Conservation (phyloP, 2,113 vertebrate species). For the Oncorhynchus nerka region DNA sequence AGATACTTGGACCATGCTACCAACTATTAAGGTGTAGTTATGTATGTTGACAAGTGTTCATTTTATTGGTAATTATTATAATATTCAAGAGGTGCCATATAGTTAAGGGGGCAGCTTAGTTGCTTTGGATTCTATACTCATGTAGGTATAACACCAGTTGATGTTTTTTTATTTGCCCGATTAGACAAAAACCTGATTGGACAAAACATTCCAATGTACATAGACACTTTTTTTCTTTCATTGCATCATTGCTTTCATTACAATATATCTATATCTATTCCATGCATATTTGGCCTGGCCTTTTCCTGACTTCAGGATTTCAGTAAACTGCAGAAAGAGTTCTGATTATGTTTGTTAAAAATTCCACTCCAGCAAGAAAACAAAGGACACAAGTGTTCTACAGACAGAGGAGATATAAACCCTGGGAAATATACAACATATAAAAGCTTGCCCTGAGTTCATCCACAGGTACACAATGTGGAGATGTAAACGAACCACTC, state of each 20-base stretch:
- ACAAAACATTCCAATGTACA: too few species aligned
- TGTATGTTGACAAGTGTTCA: constrained; percentile 59
- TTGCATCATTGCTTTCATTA: too few species aligned
- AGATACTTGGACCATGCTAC: constrained; percentile 58
- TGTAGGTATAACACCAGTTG: not conserved
- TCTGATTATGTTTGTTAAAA: not conserved
- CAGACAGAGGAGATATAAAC: constrained; percentile 43
- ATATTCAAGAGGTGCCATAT: not conserved
- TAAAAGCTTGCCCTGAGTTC: constrained; percentile 58
- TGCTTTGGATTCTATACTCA: not conserved
- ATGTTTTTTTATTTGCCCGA: too few species aligned
- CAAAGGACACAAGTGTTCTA: constrained; percentile 17
- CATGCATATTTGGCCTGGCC: constrained; percentile 10
- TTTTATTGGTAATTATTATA: not conserved
- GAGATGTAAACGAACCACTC: constrained; percentile 62
- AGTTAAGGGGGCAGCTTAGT: not conserved
- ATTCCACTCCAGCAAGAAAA: constrained; percentile 33
- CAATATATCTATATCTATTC: not conserved
- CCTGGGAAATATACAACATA: constrained; percentile 36
- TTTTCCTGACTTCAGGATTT: constrained; percentile 4
- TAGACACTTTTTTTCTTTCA: too few species aligned
- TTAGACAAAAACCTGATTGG: too few species aligned
- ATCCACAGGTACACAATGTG: constrained; percentile 49
- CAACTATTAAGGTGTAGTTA: constrained; percentile 50
- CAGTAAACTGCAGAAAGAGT: not conserved